Percentiles rank a stretch among this genome's conserved stretches.
phyloP scores from a whole-genome alignment of 2,797 vertebrate species.

The Thaleichthys pacificus region DNA sequence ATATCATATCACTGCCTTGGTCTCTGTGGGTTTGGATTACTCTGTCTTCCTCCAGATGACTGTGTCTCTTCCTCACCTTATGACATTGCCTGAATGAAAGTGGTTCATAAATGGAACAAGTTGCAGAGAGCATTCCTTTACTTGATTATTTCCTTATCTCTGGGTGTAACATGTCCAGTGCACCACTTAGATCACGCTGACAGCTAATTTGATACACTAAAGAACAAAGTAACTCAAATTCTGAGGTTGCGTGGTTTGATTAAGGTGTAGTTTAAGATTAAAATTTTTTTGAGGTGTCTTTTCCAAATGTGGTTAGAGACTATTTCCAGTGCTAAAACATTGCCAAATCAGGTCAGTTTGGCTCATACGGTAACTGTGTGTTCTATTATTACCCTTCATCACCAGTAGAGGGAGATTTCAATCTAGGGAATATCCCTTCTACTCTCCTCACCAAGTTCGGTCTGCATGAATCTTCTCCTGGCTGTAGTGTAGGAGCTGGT shows the following conservation, averaged over 20 bases:
- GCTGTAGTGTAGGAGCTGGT: neutral
- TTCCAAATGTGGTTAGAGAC: neutral
- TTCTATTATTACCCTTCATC: neutral
- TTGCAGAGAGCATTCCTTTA: neutral
- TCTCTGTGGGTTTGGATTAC: constrained; percentile 22
- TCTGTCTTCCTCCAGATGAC: constrained; percentile 9
- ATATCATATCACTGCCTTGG: constrained; percentile 10
- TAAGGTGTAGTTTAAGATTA: neutral
- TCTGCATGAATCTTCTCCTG: neutral
- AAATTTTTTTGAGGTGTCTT: no score
- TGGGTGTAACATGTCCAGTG: neutral
- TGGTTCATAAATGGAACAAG: neutral
- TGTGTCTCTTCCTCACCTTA: neutral
- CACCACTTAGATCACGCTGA: constrained; percentile 14
- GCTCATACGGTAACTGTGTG: neutral
- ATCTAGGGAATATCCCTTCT: neutral
- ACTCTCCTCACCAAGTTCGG: neutral
- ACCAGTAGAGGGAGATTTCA: constrained; percentile 65
- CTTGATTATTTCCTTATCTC: constrained; percentile 6
- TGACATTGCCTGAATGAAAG: neutral
- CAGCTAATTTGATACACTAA: constrained; percentile 14
- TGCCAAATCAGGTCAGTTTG: neutral
- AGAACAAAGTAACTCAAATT: no score
- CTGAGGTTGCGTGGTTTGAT: neutral
- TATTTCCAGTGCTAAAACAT: neutral